Evolutionary conservation across 2,888 invertebrate genomes (phyloP).

Genomic region (Amphipyra berbera): DNA sequence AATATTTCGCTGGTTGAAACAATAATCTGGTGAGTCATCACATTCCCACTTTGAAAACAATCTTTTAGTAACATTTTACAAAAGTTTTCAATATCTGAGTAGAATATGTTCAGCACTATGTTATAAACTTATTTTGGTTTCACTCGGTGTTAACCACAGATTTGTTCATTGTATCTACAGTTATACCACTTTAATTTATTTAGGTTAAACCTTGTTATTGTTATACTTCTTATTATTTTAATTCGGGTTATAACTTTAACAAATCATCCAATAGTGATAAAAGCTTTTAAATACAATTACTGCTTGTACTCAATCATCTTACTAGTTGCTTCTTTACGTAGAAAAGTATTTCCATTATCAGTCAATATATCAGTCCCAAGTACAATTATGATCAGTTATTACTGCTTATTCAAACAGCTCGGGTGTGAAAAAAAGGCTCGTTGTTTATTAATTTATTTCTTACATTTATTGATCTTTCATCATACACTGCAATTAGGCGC

Average conservation of each 20-base stretch:
- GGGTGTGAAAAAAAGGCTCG: constrained; percentile 63
- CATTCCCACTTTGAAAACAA: constrained; percentile 53
- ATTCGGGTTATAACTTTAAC: constrained; percentile 1
- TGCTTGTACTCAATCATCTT: constrained; percentile 14
- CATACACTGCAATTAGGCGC: constrained; percentile 56
- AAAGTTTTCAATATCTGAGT: constrained; percentile 42
- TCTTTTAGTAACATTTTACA: constrained; percentile 47
- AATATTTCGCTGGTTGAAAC: constrained; percentile 68
- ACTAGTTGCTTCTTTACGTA: constrained; percentile 11
- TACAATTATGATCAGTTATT: constrained; percentile 56
- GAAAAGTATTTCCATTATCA: constrained; percentile 36
- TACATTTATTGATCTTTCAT: constrained; percentile 71
- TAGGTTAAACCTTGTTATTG: constrained; percentile 26
- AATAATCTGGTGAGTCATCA: constrained; percentile 64
- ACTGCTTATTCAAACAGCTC: constrained; percentile 64
- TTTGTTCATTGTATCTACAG: constrained; percentile 32
- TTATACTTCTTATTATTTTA: constrained; percentile 14
- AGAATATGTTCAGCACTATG: constrained; percentile 32
- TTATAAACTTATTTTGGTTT: constrained; percentile 30
- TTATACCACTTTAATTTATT: constrained; percentile 31
- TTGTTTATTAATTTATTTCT: constrained; percentile 68
- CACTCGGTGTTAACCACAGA: constrained; percentile 41
- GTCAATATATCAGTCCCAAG: constrained; percentile 51
- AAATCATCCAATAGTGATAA: constrained; percentile 3
- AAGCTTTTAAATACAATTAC: constrained; percentile 1